Base-by-base conservation (phyloP, 2,113 vertebrate genomes). In the Eptatretus burgeri region DNA sequence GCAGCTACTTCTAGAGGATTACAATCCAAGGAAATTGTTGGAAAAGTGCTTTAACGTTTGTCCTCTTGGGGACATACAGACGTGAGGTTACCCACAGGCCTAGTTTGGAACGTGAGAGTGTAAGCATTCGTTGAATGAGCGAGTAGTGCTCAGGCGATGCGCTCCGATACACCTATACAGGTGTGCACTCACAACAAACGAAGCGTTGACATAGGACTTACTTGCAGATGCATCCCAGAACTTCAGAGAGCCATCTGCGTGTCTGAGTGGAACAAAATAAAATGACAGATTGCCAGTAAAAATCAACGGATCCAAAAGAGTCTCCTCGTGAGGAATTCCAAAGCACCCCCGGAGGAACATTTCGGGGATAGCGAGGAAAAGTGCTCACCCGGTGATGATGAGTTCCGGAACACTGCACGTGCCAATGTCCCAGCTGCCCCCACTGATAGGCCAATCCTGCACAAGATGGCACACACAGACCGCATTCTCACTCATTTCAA, bases 211-310 rank as follows among this genome's bases (percentile, higher is more conserved):
- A 12, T 20, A 60, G 69, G 69, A 85, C 88, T 84, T 83, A 95
- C 81, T 80, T 74, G 79, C 80, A 73, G 81, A 81, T 67, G 80
- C 79, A 74, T 82, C 81, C 81, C 88, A 95, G 78, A 95, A 95
- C 71, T 95, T 95, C 70, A 95, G 75, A 66, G 87, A 84, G 75
- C 88, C 88, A 66, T 95, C 88, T 71, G 88, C 88, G 72, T 95
- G 88, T 72, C 88, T 95, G 72, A 68, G 73, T 51, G 20, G 71
- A 51, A 72, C 66, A 77, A 69, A 77, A 71, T 20, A 62, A 51
- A 50, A 14, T 13, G 65, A 49, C 67, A 13, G 69, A 66, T 71
- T 62, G 66, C 51, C 68, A 27, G 67, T 14, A 49, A 18, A 60
- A 20, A 60, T 60, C 11, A 60, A 52, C 50, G 11, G 52, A 14